phyloP scores from a whole-genome alignment of 2,888 invertebrate species.

The Germaria angustata region DNA sequence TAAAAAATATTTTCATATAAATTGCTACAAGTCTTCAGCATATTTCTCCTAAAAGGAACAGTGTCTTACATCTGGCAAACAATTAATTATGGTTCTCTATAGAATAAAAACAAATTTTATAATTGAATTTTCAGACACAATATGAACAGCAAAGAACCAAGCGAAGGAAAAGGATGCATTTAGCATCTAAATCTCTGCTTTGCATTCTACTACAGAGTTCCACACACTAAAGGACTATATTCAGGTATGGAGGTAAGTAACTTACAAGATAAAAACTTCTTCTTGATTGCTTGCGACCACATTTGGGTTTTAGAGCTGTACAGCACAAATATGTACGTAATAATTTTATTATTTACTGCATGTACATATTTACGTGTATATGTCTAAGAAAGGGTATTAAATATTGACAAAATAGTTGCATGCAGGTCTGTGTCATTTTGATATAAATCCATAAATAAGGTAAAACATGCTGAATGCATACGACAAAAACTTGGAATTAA shows the following conservation, averaged over 20 bases:
- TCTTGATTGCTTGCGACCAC: slow-evolving; percentile 69
- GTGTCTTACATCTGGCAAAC: slow-evolving; percentile 44
- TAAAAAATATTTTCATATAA: neutral
- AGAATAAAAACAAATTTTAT: slow-evolving; percentile 66
- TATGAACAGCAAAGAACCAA: slow-evolving; percentile 34
- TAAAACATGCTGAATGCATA: neutral
- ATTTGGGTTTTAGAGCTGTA: slow-evolving; percentile 63
- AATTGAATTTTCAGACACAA: slow-evolving; percentile 68
- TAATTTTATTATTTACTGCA: neutral
- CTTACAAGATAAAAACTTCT: slow-evolving; percentile 12
- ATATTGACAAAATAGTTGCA: neutral
- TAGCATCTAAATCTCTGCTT: slow-evolving; percentile 52
- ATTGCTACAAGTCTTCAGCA: neutral
- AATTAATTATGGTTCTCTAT: slow-evolving; percentile 68
- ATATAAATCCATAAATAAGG: slow-evolving; percentile 37
- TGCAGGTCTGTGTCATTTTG: neutral
- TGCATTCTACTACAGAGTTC: slow-evolving; percentile 28
- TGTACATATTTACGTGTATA: neutral
- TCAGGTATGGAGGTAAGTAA: neutral
- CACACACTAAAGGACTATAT: neutral
- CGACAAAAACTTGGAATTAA: too few species aligned
- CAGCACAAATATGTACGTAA: neutral
- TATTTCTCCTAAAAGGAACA: neutral
- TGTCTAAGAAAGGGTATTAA: neutral
- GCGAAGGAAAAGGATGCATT: slow-evolving; percentile 7